Base-by-base conservation (phyloP, 92 coral and sea anemone genomes). In the Bergia puertoricense region DNA sequence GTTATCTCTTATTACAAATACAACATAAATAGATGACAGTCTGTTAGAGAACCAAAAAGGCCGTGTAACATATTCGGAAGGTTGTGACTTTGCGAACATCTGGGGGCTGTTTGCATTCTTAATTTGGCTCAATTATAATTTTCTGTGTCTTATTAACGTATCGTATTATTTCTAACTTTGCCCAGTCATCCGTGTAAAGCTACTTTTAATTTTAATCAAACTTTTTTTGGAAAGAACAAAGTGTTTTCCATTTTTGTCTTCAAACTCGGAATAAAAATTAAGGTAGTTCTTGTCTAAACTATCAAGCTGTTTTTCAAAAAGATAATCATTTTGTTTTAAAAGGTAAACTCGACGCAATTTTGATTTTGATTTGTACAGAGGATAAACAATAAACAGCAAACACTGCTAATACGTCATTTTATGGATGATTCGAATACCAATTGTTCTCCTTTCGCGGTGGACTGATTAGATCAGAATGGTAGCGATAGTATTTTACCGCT, bases 361-460 rank as follows among this genome's bases (percentile, higher is more conserved):
- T 18, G 78, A 71, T 54, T 54, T 54, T 54, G 59, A 54, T 11
- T 54, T 54, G 59, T 54, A 54, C 59, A 54, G 59, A 54, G 1
- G 59, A 54, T 8, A 54, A 54, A 54, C 59, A 54, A 8, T 54
- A 8, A 54, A 54, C 59, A 69, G 79, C 71, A 84, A 84, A 84
- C 87, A 84, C 71, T 48, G 66, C 87, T 84, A 84, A 84, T 84
- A 73, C 66, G 30, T 30, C 87, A 84, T 71, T 69, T 80, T 84
- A 84, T 84, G 87, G 77, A 84, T 84, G 71, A 84, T 84, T 84
- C 87, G 78, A 84, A 84, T 84, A 37, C 79, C 87, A 48, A 84
- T 84, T 84, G 87, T 84, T 84, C 78, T 84, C 43, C 20, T 36
- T 84, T 84, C 77, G 71, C 87, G 79, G 30, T 69, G 87, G 66